phyloP scores from a whole-genome alignment of 2,888 invertebrate genomes.

The Cerastoderma edule region DNA sequence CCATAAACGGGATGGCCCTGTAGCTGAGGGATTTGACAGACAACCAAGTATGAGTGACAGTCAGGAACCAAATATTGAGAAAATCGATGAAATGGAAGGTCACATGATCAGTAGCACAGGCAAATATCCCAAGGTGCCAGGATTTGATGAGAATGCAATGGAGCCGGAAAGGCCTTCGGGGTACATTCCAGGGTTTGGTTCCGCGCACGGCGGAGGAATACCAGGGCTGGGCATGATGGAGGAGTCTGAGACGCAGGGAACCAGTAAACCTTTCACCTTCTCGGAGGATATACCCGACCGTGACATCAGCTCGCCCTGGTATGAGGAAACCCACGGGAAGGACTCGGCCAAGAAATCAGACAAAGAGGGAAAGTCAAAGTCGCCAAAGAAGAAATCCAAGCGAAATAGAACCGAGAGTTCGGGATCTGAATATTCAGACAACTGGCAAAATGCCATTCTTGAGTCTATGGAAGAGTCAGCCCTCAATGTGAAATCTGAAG shows the following conservation, averaged over 20 bases:
- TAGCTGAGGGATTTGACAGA: no score
- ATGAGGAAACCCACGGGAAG: conserved; percentile 8
- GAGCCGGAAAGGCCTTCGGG: no score
- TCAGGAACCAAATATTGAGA: not conserved
- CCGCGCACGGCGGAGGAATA: not conserved
- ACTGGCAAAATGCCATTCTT: conserved; percentile 48
- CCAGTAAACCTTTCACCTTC: conserved; percentile 27
- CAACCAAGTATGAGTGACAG: not conserved
- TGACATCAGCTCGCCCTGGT: conserved; percentile 21
- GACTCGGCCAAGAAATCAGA: conserved; percentile 1
- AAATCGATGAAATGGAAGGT: no score
- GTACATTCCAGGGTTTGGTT: conserved; percentile 13
- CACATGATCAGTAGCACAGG: no score
- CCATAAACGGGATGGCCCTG: no score
- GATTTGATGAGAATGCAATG: no score
- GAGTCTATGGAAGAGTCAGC: conserved; percentile 55
- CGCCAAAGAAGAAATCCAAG: conserved; percentile 34
- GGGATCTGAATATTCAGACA: conserved; percentile 34
- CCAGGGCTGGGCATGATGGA: not conserved
- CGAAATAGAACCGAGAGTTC: conserved; percentile 25
- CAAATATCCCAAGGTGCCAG: no score
- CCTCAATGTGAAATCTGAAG: conserved; percentile 42
- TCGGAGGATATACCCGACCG: conserved; percentile 27
- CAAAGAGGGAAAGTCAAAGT: conserved; percentile 8
- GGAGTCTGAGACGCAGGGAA: no score